Conservation (phyloP, 2,797 vertebrate species). For the Coccyzus lansbergi region DNA sequence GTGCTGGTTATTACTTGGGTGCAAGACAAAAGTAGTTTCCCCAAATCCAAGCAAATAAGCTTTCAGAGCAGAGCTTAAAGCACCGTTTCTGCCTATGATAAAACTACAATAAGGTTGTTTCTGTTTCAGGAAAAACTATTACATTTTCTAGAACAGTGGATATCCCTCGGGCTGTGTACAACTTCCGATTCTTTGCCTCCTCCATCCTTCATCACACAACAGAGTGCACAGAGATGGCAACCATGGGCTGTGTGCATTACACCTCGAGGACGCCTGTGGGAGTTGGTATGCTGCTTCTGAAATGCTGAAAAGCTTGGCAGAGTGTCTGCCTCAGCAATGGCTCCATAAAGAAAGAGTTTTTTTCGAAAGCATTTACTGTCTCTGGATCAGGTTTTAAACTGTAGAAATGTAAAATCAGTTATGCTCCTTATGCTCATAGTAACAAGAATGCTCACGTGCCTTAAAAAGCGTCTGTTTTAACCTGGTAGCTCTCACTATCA, state of each 20-base stretch:
- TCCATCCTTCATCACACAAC: slow-evolving; percentile 88
- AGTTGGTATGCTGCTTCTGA: slow-evolving; percentile 82
- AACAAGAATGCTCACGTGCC: neutral
- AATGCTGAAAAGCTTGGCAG: neutral
- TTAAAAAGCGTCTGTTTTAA: neutral
- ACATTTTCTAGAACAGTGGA: slow-evolving; percentile 87
- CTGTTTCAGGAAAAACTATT: slow-evolving; percentile 88
- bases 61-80: neutral
- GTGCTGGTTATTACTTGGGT: neutral
- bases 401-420: neutral
- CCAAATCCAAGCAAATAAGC: neutral
- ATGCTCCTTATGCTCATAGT: neutral
- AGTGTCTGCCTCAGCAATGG: neutral
- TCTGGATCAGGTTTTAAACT: neutral
- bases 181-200: slow-evolving; percentile 94
- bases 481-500: neutral
- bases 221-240: slow-evolving; percentile 89
- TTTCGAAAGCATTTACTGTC: neutral
- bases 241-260: slow-evolving; percentile 88
- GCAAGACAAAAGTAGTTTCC: neutral
- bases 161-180: slow-evolving; percentile 87
- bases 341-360: neutral
- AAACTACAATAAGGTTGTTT: neutral
- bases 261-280: slow-evolving; percentile 89
- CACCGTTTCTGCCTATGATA: neutral